Conservation (phyloP, 2,113 vertebrate genomes). For the western clawed frog (Xenopus tropicalis) region UCB_Xtro_10.0 CM004451.2:66269501-66270000, state of each 20-base stretch:
- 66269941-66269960: no score
- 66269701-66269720: constrained; percentile 59
- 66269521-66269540: no score
- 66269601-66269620: no score
- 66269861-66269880: constrained; percentile 60
- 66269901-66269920: no score
- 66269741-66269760: constrained; percentile 57
- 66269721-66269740: constrained; percentile 64
- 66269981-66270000: no score
- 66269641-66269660: constrained; percentile 36
- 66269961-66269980: no score
- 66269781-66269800: constrained; percentile 53
- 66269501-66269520: no score
- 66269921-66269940: no score
- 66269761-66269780: constrained; percentile 53
- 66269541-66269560: no score
- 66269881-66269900: no score
- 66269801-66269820: constrained; percentile 49
- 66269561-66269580: no score
- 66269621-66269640: constrained; percentile 46
- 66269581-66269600: no score
- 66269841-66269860: constrained; percentile 57
- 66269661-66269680: constrained; percentile 51
- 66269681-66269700: constrained; percentile 64
- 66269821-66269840: constrained; percentile 56